Conservation (phyloP, 2,113 vertebrate genomes). For the Tupaia tana region DNA sequence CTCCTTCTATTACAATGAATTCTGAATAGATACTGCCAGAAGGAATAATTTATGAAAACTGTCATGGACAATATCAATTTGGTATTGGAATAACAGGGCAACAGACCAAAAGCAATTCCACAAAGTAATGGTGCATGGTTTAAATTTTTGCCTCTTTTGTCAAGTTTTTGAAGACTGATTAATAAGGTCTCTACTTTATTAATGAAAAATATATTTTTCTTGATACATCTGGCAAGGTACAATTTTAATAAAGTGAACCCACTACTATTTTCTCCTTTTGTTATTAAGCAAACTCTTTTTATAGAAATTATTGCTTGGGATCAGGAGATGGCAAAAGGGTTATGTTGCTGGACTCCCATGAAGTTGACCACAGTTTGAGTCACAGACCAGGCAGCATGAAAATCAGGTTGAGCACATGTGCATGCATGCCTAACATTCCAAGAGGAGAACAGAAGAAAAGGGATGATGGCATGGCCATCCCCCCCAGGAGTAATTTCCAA, state of each 20-base stretch:
- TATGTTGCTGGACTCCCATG: no score
- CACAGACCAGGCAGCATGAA: no score
- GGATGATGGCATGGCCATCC: no score
- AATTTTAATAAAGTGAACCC: conserved; percentile 46
- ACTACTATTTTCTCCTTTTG: neutral
- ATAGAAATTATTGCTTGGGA: conserved; percentile 4
- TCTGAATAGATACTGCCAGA: conserved; percentile 60
- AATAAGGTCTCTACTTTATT: neutral
- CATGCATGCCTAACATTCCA: no score
- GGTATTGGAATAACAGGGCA: conserved; percentile 48
- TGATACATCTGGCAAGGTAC: neutral
- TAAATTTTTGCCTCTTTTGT: neutral
- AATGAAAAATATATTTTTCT: conserved; percentile 39
- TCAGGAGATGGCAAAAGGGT: no score
- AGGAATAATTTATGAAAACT: conserved; percentile 72
- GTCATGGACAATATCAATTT: conserved; percentile 72
- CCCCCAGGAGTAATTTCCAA: no score
- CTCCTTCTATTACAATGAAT: conserved; percentile 9
- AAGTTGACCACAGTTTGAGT: no score
- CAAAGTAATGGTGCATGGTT: neutral
- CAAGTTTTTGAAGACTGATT: conserved; percentile 18
- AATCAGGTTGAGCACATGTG: no score
- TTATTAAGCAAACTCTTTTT: conserved; percentile 1
- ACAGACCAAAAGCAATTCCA: conserved; percentile 62
- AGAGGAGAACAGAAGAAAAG: no score